Evolutionary conservation across 1,140 invertebrate species (phyloP), one percentile per base, ranked within the genome.

Genomic region (Arion vulgaris): DNA sequence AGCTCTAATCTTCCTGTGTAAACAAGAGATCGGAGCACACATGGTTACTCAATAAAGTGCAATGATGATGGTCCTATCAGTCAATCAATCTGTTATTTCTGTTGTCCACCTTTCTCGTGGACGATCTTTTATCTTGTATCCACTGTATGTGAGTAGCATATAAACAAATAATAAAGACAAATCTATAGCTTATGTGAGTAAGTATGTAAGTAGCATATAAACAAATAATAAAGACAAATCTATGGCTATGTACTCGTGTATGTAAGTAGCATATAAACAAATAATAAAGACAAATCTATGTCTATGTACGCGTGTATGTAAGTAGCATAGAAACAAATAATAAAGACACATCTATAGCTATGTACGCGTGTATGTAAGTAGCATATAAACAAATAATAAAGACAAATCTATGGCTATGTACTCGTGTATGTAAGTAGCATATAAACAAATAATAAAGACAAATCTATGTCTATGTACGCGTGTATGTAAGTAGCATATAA

Each of bases 181-280:
- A n/a, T n/a, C n/a, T n/a, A n/a, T n/a, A n/a, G 38, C 36, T 9
- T 71, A 32, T 71, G n/a, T 71, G n/a, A 34, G 32, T 71, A 36
- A 34, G n/a, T 71, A 39, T 71, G 38, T 71, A 36, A 34, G 69
- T 36, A 71, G 38, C 45, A 39, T 72, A 28, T 74, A 45, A 45
- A n/a, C 45, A 74, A 45, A 49, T 74, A n/a, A n/a, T n/a, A n/a
- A n/a, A n/a, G n/a, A n/a, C n/a, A n/a, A n/a, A n/a, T n/a, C n/a
- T 71, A 26, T 71, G 26, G 7, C 2, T 34, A 34, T 34, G 38
- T 23, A 13, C 36, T 9, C 5, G 26, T 71, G 69, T 34, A 71
- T 74, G 34, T 74, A 49, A 45, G 39, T 74, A 74, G 17, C 13
- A 41, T 45, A 49, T 74, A 28, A 45, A 49, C 28, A 74, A 45